Conservation (phyloP, 2,888 invertebrate genomes). For the Eurytoma adleriae region DNA sequence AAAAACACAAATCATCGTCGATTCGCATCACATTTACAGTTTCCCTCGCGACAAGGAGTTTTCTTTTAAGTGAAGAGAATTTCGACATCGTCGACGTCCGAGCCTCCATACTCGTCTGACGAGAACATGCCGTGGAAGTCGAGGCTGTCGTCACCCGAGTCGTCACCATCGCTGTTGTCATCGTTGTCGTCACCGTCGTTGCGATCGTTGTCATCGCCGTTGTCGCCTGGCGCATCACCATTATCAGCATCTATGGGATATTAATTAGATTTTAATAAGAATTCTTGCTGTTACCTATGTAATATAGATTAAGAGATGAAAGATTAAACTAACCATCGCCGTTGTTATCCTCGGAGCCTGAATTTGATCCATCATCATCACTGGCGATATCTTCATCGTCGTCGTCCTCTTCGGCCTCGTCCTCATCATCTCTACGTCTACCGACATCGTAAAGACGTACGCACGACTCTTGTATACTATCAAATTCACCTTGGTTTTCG, state of each 20-base stretch:
- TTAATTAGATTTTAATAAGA: neutral
- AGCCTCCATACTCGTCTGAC: constrained; percentile 66
- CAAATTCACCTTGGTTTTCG: constrained; percentile 91
- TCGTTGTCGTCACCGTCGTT: constrained; percentile 68
- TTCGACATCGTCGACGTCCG: constrained; percentile 69
- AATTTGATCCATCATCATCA: constrained; percentile 79
- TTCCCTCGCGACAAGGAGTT: too few relatives aligned
- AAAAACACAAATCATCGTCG: too few relatives aligned
- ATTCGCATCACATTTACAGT: too few relatives aligned
- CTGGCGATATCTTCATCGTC: constrained; percentile 80
- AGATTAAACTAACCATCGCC: constrained; percentile 69
- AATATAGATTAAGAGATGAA: neutral
- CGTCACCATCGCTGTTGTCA: constrained; percentile 69
- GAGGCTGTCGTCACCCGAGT: constrained; percentile 67
- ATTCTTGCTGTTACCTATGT: too few relatives aligned
- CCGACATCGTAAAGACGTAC: constrained; percentile 96
- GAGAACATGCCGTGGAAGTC: constrained; percentile 59
- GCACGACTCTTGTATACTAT: constrained; percentile 91
- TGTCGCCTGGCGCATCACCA: constrained; percentile 63
- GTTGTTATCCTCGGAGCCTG: constrained; percentile 75
- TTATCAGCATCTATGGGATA: constrained; percentile 59
- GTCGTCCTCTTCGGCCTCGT: constrained; percentile 87
- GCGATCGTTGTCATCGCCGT: constrained; percentile 64
- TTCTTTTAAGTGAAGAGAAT: constrained; percentile 66
- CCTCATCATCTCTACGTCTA: constrained; percentile 89